phyloP scores from a whole-genome alignment of 2,888 invertebrate genomes.

The Ichneumoninae sp. region DNA sequence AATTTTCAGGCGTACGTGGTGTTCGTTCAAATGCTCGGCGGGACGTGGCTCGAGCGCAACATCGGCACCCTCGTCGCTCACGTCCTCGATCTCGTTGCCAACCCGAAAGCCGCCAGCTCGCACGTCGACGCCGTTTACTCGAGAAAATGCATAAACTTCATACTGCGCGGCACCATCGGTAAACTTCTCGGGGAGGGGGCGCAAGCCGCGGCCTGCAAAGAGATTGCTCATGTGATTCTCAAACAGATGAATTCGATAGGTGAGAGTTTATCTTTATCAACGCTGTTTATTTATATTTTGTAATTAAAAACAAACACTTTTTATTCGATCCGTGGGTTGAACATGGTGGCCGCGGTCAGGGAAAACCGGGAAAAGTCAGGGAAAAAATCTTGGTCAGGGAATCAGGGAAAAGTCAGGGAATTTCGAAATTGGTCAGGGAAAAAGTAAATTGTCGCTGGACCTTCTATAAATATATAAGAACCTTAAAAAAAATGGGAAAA shows the following conservation, averaged over 20 bases:
- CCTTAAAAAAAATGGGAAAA: no score
- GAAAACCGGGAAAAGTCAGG: no score
- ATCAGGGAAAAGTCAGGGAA: no score
- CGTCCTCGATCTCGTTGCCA: slow-evolving; percentile 96
- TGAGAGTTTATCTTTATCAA: slow-evolving; percentile 70
- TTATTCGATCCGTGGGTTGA: neutral
- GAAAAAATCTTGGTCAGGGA: no score
- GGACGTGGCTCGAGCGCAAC: slow-evolving; percentile 97
- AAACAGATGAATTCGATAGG: slow-evolving; percentile 97
- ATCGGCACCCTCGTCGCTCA: slow-evolving; percentile 94
- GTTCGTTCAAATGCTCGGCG: slow-evolving; percentile 96
- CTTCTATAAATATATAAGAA: no score
- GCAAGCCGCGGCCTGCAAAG: slow-evolving; percentile 97
- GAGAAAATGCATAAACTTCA: slow-evolving; percentile 98
- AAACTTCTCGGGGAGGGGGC: slow-evolving; percentile 98
- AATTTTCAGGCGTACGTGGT: slow-evolving; percentile 94
- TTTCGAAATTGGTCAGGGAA: no score
- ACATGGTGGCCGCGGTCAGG: no score
- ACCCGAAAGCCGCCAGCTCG: slow-evolving; percentile 97
- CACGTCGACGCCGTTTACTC: slow-evolving; percentile 99
- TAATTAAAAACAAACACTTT: neutral
- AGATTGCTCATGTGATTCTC: slow-evolving; percentile 95
- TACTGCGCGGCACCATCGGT: slow-evolving; percentile 95
- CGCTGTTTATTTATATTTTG: neutral
- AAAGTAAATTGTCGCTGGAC: no score